Base-by-base conservation (phyloP, 2,113 vertebrate genomes). In the Rattus norvegicus region DNA sequence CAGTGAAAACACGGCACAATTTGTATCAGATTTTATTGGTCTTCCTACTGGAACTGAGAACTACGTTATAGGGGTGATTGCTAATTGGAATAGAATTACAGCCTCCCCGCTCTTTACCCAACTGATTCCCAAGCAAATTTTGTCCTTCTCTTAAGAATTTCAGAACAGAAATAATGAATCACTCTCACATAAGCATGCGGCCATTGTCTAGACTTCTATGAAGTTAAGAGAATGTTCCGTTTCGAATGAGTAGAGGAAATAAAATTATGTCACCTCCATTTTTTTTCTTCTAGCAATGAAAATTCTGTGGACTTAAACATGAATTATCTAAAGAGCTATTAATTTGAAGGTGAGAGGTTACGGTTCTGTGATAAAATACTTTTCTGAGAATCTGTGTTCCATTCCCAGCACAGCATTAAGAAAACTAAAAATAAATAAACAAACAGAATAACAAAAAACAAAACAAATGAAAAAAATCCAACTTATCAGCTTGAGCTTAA, bases 241-340 rank as follows among this genome's bases (percentile, higher is more conserved):
- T 96, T 88, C 90, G 95, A 96, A 96, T 86, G 95, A 92, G 54
- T 92, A 73, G 79, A 94, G 93, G 69, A 95, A 97, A 95, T 30
- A 65, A 96, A 97, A 73, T 36, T 86, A 49, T 80, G 59, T 20
- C 7, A 22, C 4, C 76, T 93, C 76, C 59, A 75, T 96, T 97
- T 96, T 93, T 93, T 43, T 43, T 56, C 63, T 96, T 86, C 43
- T 33, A 20, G 63, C 10, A 12, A 33, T 17, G 26, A 83, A 94
- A 1, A 11, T 14, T 30, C n/a, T 63, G n/a, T 47, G 59, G 7
- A 43, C n/a, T 43, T 65, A 43, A 80, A 43, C 59, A 85, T 43
- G 72, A 75, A 5, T 7, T 93, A 65, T 52, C 93, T 93, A 92
- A 90, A 95, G 14, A 59, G 39, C 49, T 24, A 28, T 26, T 67